Base-by-base conservation (phyloP, 1,140 invertebrate species). In the Cryptotermes secundus region DNA sequence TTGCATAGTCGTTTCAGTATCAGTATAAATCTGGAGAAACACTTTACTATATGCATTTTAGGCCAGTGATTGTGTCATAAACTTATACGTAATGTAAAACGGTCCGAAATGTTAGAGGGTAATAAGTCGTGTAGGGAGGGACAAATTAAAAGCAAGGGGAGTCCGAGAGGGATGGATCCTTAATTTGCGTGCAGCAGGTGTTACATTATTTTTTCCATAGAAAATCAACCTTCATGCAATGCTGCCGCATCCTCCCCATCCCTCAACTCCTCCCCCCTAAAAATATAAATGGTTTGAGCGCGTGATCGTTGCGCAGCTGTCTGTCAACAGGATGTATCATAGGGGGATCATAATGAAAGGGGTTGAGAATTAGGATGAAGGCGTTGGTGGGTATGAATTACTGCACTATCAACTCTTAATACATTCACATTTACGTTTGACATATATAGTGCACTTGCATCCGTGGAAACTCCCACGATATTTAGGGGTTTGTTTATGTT, bases 171-270 rank as follows among this genome's bases (percentile, higher is more conserved):
- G 59, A 72, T 72, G 59, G 59, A 72, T 72, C 26, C 59, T n/a
- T 72, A 72, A 72, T 72, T 72, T 72, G 59, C 59, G 59, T 72
- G 59, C 59, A 72, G 59, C 59, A 72, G 59, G 59, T 72, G 59
- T 72, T 31, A n/a, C 59, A 31, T 72, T 72, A n/a, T n/a, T 72
- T 72, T 72, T 31, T 72, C 10, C 6, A 0, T 0, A 1, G 14
- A 31, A 72, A 10, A 31, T 72, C n/a, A 72, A 72, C 59, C 26
- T 72, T 3, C 59, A 72, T 72, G n/a, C 59, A 31, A 72, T 9
- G n/a, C 59, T 26, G n/a, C 45, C 59, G 59, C n/a, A 72, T 31
- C 45, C 45, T 9, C 59, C 59, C 38, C 38, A 6, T 38, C 38
- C 38, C n/a, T n/a, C 38, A 38, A 6, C 38, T 38, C 38, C 38